Conservation (phyloP, 2,888 invertebrate genomes). For the Eurois occulta region DNA sequence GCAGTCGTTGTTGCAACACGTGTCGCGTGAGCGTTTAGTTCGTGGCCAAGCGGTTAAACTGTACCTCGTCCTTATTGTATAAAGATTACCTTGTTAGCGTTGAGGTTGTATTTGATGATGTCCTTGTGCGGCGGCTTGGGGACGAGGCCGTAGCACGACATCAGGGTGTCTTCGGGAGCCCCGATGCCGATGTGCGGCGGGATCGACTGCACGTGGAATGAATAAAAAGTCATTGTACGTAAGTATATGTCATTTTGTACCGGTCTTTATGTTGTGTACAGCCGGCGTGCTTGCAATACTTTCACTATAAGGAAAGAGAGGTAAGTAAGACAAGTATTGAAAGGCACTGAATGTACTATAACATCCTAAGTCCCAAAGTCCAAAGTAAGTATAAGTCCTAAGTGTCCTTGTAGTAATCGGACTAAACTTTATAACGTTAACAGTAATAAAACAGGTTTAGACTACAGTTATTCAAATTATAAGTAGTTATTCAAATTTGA, state of each 20-base stretch:
- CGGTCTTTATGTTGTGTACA: background rate
- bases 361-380: too few relatives aligned
- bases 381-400: too few relatives aligned
- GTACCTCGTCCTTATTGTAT: conserved; percentile 21
- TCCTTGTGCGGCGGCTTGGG: conserved; percentile 94
- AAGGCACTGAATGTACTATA: background rate
- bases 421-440: too few relatives aligned
- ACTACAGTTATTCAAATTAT: too few relatives aligned
- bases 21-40: background rate
- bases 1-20: background rate
- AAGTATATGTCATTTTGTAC: background rate
- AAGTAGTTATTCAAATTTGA: background rate
- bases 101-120: conserved; percentile 93
- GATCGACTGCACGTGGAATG: conserved; percentile 74
- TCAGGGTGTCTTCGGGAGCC: conserved; percentile 94
- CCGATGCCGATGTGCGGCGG: conserved; percentile 95
- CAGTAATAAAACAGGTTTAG: background rate
- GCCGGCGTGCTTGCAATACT: too few relatives aligned
- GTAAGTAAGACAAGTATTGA: background rate
- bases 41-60: background rate
- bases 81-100: conserved; percentile 91
- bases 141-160: conserved; percentile 92
- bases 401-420: background rate
- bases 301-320: too few relatives aligned
- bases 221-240: conserved; percentile 6